Evolutionary conservation across 2,797 vertebrate species (phyloP), one percentile per base, ranked within the genome.

Genomic region (Hypotaenidia philippensis): DNA sequence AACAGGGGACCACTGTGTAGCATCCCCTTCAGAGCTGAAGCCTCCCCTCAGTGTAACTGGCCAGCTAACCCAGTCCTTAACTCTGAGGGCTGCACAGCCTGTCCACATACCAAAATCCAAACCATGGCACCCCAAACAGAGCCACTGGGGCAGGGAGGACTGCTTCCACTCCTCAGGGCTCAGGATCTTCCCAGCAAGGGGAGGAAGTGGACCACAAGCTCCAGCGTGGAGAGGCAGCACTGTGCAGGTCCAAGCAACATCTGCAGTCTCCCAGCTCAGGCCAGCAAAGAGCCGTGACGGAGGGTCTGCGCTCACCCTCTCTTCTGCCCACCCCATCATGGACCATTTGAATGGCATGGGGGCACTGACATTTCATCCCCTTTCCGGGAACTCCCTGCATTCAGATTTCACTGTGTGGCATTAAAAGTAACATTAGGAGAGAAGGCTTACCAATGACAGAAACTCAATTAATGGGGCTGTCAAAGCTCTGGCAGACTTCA

Each of bases 401-500:
- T 91, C 61, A 71, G 64, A 89, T 85, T 89, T 83, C 63, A 83
- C 81, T 40, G 5, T 8, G 16, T 61, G 55, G 79, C 57, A 59
- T 65, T 91, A 86, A 78, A 91, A 91, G 77, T 38, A 91, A 32
- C 53, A 52, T 47, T 20, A 55, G 36, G 41, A 92, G 65, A 68
- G 63, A 85, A 88, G 36, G 59, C n/a, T 92, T 81, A 81, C 80
- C 75, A 89, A 69, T 69, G 61, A 63, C 82, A 93, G 90, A 88
- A 92, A 86, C 65, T 86, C 87, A 83, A 81, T 94, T 95, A 94
- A 93, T 75, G 55, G 70, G 56, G 59, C 63, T 92, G 91, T 88
- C 94, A 95, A 91, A 93, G 50, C 49, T 88, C 80, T 87, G 66
- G 60, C 69, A 94, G 93, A 93, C 63, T 93, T 90, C 80, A 79